Conservation (phyloP, 2,113 vertebrate species). For the Cyphomyrus discorhynchus region DNA sequence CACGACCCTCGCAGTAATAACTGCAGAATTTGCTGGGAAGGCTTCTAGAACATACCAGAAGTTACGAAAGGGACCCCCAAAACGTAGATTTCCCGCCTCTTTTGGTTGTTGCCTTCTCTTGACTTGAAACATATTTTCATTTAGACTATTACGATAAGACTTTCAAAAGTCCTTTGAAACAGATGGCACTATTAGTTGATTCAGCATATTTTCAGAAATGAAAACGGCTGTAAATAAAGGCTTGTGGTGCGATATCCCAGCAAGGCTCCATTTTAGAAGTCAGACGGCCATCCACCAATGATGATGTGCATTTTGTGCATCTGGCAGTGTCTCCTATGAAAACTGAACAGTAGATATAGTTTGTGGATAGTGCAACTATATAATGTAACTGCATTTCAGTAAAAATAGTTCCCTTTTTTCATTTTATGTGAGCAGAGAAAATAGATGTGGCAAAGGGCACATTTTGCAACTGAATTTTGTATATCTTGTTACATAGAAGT, state of each 20-base stretch:
- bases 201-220: background rate
- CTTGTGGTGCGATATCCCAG: background rate
- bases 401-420: background rate
- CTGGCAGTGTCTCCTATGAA: background rate
- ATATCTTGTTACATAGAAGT: constrained; percentile 3
- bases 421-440: background rate
- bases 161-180: background rate
- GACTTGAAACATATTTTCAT: background rate
- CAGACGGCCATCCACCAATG: background rate
- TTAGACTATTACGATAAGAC: background rate
- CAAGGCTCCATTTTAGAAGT: background rate
- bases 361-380: background rate
- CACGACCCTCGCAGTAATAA: background rate
- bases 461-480: background rate
- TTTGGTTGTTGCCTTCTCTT: background rate
- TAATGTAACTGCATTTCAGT: background rate
- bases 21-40: background rate
- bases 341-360: background rate
- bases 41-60: background rate
- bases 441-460: background rate
- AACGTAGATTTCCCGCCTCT: background rate
- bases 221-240: background rate
- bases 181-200: background rate
- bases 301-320: background rate
- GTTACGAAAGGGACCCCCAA: background rate